Evolutionary conservation across 2,113 vertebrate genomes (phyloP).

Genomic region (Myodes glareolus): DNA sequence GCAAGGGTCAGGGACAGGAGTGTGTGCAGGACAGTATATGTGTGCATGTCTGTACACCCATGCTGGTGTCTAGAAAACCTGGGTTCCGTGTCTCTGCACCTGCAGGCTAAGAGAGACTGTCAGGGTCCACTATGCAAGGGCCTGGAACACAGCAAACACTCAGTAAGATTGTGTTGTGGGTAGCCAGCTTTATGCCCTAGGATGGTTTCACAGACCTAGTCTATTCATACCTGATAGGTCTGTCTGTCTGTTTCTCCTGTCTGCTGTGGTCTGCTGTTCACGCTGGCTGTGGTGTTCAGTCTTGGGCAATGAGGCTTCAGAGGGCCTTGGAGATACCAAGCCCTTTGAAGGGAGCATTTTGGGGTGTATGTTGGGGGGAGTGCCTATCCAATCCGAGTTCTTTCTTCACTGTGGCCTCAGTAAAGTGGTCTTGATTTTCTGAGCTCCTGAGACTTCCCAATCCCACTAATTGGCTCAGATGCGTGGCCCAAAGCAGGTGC

Average conservation of each 20-base stretch:
- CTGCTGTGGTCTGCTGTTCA: neutral
- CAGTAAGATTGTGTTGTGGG: neutral
- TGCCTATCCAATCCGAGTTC: neutral
- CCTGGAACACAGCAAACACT: neutral
- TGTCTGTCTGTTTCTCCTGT: neutral
- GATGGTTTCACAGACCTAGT: neutral
- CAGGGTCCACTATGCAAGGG: neutral
- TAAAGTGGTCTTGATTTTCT: neutral
- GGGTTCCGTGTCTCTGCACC: neutral
- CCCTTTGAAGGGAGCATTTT: too few relatives aligned
- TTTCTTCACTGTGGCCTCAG: neutral
- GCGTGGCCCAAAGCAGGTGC: rapidly evolving
- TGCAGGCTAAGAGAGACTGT: neutral
- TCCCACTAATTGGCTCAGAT: too few relatives aligned
- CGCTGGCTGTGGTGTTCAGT: neutral
- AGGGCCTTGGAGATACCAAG: neutral
- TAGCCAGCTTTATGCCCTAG: neutral
- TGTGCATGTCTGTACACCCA: too few relatives aligned
- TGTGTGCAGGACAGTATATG: neutral
- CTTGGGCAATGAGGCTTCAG: neutral
- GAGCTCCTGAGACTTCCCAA: neutral
- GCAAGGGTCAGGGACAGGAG: neutral
- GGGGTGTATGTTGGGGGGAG: neutral
- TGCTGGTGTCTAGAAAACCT: neutral
- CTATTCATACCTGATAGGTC: neutral